phyloP scores from a whole-genome alignment of 2,888 invertebrate species.

The Globia sparganii region DNA sequence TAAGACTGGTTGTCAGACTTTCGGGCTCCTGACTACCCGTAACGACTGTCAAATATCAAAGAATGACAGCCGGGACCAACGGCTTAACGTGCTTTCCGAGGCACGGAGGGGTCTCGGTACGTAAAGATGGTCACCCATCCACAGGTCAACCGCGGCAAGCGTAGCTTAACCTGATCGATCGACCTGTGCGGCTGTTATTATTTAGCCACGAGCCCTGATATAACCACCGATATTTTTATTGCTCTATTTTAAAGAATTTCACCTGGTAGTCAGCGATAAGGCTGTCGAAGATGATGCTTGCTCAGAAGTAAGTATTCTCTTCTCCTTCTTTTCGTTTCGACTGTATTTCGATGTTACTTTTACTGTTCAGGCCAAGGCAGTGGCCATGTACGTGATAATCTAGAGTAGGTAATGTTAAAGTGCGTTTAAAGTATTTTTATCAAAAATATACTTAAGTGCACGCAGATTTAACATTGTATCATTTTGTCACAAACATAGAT shows the following conservation, averaged over 20 bases:
- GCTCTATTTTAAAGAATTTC: neutral
- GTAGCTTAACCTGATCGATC: too few species aligned
- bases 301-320: neutral
- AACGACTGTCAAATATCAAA: too few species aligned
- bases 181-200: too few species aligned
- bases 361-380: rapidly evolving
- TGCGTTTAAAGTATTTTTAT: neutral
- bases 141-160: too few species aligned
- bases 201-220: too few species aligned
- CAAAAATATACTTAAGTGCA: neutral
- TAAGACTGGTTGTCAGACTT: too few species aligned
- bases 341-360: neutral
- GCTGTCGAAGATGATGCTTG: neutral
- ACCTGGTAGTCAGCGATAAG: neutral
- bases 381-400: neutral
- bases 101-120: too few species aligned
- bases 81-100: too few species aligned
- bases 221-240: neutral
- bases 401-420: neutral
- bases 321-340: neutral
- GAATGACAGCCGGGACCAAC: too few species aligned
- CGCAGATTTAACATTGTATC: neutral
- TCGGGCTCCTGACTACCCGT: too few species aligned
- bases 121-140: too few species aligned
- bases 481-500: neutral